These are phyloP conservation scores for Drosophila melanosoma DNA, from an alignment of 2,888 invertebrate species.

Conservation along the genomic window DNA sequence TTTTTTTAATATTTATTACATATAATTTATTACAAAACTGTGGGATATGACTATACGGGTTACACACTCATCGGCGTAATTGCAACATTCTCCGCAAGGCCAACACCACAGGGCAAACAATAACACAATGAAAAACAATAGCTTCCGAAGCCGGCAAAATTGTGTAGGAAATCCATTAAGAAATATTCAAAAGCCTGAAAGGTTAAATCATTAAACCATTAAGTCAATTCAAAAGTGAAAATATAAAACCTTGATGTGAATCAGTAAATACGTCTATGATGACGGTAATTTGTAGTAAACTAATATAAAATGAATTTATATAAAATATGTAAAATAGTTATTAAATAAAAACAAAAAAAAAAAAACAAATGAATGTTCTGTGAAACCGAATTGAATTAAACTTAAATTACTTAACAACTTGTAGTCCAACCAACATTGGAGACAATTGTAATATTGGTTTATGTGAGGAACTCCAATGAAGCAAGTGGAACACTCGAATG, in stretches of 20 bases:
- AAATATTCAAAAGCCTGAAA: constrained; percentile 39
- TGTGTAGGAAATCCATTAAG: constrained; percentile 41
- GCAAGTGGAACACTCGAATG: constrained; percentile 10
- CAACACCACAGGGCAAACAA: constrained; percentile 48
- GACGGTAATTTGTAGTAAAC: not conserved
- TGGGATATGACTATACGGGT: too few species aligned
- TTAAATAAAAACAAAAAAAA: too few species aligned
- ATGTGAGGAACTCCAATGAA: constrained; percentile 6
- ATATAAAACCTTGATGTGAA: not conserved
- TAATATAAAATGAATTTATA: not conserved
- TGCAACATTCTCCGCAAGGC: not conserved
- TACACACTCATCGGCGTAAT: too few species aligned
- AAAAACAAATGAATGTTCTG: not conserved
- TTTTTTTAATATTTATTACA: not conserved
- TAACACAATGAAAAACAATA: constrained; percentile 40
- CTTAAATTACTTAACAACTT: not conserved
- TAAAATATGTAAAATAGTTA: not conserved
- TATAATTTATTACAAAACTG: not conserved
- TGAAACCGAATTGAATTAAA: not conserved
- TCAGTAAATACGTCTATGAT: not conserved
- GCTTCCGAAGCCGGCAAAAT: not conserved
- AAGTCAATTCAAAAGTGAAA: not conserved
- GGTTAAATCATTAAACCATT: not conserved
- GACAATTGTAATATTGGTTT: constrained; percentile 12
- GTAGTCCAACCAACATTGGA: constrained; percentile 5